Evolutionary conservation across 2,113 vertebrate genomes (phyloP), one percentile per base, ranked within the genome.

Genomic region (Tretioscincus oriximinensis): DNA sequence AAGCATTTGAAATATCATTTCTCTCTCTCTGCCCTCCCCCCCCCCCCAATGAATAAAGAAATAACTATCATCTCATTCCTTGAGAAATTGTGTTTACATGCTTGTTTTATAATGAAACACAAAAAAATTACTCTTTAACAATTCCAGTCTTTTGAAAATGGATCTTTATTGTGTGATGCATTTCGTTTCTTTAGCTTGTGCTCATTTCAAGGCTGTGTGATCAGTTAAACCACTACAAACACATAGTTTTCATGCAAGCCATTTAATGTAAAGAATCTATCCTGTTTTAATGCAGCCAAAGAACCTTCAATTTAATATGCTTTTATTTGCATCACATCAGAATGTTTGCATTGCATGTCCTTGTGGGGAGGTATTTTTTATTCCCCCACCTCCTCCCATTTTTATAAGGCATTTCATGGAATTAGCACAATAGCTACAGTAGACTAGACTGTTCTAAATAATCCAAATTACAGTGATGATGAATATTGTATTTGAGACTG

Each of bases 71-170:
- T 1, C 35, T 86, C n/a, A 80, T 83, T 86, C 64, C 70, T n/a
- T 83, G 41, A 69, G 84, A 86, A 87, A 58, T 77, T 76, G 65
- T 91, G 89, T 69, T 86, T 90, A 83, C 80, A 87, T 77, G 78
- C 88, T 76, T 88, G 66, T 88, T 49, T 81, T 83, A 41, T 80
- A 63, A 51, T 78, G 73, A 86, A 90, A 91, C 66, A 89, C 90
- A 86, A 85, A 88, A 83, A 89, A 54, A 41, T 91, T 81, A 80
- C 86, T 86, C 24, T n/a, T 49, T 76, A 87, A 88, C 80, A 87
- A 85, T 78, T 69, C 78, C 67, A 84, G 81, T 66, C 91, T 89
- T 90, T 77, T 90, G 82, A 90, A 90, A 92, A 90, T 77, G 90
- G 78, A 90, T 91, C 89, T 77, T 88, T 79, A 85, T 87, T 6